These are phyloP conservation scores for Garrulus glandarius DNA, from an alignment of 2,797 vertebrate species.

Conservation along the genomic window DNA sequence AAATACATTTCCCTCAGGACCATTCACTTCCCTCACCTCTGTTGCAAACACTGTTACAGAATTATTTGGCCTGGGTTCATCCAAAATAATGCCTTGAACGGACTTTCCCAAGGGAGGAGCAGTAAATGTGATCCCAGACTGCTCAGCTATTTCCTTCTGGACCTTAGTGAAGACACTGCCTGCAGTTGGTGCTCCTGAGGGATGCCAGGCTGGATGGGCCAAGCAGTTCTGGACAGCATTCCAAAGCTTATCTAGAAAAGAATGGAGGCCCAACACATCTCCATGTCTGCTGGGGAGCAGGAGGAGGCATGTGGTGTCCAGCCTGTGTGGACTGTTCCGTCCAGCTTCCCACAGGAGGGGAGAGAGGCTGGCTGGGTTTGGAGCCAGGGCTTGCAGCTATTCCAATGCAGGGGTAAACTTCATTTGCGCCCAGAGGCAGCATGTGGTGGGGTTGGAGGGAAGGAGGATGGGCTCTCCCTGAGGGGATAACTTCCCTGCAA, in stretches of 20 bases:
- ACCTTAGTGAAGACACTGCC: neutral
- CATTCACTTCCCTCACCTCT: neutral
- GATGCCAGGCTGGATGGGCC: neutral
- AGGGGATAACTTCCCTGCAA: neutral
- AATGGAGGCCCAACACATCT: neutral
- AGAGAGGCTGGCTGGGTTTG: neutral
- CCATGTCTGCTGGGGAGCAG: neutral
- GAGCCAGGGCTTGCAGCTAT: neutral
- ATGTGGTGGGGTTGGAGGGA: rapidly evolving
- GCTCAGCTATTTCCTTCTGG: neutral
- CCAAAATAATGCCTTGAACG: neutral
- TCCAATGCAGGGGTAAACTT: neutral
- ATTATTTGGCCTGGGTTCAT: neutral
- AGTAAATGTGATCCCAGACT: neutral
- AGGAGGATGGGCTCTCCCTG: neutral
- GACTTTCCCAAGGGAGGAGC: neutral
- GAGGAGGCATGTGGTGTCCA: neutral
- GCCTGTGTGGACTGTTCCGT: neutral
- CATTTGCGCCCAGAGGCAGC: neutral
- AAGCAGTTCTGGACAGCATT: neutral
- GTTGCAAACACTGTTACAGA: neutral
- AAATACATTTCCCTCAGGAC: neutral
- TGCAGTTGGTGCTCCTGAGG: neutral
- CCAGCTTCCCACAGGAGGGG: neutral
- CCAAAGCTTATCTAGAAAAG: neutral